Base-by-base conservation (phyloP, 1,140 invertebrate genomes). In the Brevipalpus yothersi region DNA sequence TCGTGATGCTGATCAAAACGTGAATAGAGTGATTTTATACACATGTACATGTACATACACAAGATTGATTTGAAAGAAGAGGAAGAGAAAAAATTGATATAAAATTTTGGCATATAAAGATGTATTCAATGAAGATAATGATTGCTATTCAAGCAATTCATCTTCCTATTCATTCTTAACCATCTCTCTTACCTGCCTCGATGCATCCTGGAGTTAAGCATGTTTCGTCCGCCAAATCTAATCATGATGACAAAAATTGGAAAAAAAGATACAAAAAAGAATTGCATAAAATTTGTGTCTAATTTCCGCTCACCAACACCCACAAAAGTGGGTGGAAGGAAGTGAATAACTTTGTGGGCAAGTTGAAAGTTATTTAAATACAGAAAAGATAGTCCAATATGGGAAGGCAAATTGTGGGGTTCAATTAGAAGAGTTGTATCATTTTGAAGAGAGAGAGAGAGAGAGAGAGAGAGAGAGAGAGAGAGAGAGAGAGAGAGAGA, bases 1-100 rank as follows among this genome's bases (percentile, higher is more conserved):
- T 58, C 75, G 75, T 2, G 81, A 81, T 0, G 82, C 82, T 74
- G 23, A 41, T 15, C 15, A 8, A 7, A 56, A 23, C 13, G 39
- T 17, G 39, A 41, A 19, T 3, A 56, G 17, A n/a, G 1, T n/a
- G 39, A 31, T 13, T n/a, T 4, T 54, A 54, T 54, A n/a, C 12
- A 45, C n/a, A n/a, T 54, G 4, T 54, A 54, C 12, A 45, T 45
- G 12, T 45, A 17, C 12, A 15, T 45, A 15, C n/a, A n/a, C n/a
- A n/a, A n/a, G n/a, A n/a, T 45, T 13, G 12, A 15, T 15, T 4
- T 45, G 43, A 17, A 15, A 45, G 10, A 9, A 15, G n/a, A 17
- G 4, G 2, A 17, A 15, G n/a, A 13, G 4, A 15, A 15, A 45
- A 17, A 15, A 45, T 45, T 45, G 43, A 45, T 45, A 45, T 17